Conservation (phyloP, 2,888 invertebrate genomes). For the Salticus scenicus region DNA sequence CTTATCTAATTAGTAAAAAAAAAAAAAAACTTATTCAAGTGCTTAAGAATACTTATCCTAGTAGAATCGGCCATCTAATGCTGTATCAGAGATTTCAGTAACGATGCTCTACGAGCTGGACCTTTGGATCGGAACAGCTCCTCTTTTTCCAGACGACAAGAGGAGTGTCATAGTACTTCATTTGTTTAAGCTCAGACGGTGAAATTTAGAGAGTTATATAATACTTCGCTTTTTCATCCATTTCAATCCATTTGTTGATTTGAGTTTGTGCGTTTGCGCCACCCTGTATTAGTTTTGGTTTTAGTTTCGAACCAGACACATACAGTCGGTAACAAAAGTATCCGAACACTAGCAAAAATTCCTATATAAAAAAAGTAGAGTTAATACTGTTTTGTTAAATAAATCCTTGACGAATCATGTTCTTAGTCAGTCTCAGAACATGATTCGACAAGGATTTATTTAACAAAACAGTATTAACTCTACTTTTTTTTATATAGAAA, state of each 20-base stretch:
- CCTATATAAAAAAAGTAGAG: too few species aligned
- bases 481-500: too few species aligned
- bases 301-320: too few species aligned
- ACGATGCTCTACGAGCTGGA: conserved; percentile 12
- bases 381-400: too few species aligned
- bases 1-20: too few species aligned
- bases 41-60: not conserved
- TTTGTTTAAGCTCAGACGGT: conserved; percentile 3
- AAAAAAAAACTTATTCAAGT: not conserved
- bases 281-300: not conserved
- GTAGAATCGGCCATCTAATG: not conserved
- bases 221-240: not conserved
- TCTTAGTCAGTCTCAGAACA: too few species aligned
- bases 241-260: not conserved
- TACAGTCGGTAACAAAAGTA: too few species aligned
- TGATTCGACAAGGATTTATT: too few species aligned
- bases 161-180: not conserved
- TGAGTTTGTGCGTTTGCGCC: not conserved
- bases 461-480: too few species aligned
- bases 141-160: conserved; percentile 8
- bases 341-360: too few species aligned
- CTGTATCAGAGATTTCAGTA: not conserved
- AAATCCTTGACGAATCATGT: too few species aligned
- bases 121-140: not conserved
- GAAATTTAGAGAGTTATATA: too few species aligned